These are phyloP conservation scores for Glomeris maerens DNA, from an alignment of 1,140 invertebrate species.

Conservation along the genomic window DNA sequence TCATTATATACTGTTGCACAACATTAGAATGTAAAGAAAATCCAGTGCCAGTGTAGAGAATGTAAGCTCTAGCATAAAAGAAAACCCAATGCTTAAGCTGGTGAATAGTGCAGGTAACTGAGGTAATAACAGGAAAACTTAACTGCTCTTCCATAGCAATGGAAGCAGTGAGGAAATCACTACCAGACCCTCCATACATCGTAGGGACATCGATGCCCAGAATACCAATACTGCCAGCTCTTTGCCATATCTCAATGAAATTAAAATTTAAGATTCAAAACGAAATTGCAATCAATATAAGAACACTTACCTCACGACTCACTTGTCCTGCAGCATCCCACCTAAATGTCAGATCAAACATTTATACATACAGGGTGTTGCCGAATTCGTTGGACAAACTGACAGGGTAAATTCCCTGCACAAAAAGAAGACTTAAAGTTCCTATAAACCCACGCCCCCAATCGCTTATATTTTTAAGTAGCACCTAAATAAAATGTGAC, in stretches of 20 bases:
- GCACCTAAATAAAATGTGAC: too few relatives aligned
- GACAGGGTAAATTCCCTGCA: too few relatives aligned
- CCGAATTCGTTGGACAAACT: too few relatives aligned
- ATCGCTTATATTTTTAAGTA: too few relatives aligned
- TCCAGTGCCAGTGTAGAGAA: slow-evolving; percentile 32
- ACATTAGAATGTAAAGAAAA: slow-evolving; percentile 37
- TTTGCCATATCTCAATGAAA: slow-evolving; percentile 29
- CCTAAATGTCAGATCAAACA: too few relatives aligned
- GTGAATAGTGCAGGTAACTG: too few relatives aligned
- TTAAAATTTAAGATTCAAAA: background rate
- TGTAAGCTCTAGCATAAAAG: slow-evolving; percentile 30
- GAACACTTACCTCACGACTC: slow-evolving; percentile 24
- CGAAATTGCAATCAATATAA: background rate
- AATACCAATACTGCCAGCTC: slow-evolving; percentile 33
- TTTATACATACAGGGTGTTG: too few relatives aligned
- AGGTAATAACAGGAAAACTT: slow-evolving; percentile 15
- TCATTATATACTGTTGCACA: slow-evolving; percentile 36
- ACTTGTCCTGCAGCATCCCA: slow-evolving; percentile 33
- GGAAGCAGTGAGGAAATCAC: slow-evolving; percentile 30
- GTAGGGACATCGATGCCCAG: slow-evolving; percentile 33
- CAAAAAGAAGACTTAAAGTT: too few relatives aligned
- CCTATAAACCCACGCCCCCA: too few relatives aligned
- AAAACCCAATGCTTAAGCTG: too few relatives aligned
- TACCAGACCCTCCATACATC: slow-evolving; percentile 33
- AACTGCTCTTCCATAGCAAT: slow-evolving; percentile 37